These are phyloP conservation scores for Notoglanidium macrostoma DNA, from an alignment of 2,797 vertebrate species.

Conservation along the genomic window DNA sequence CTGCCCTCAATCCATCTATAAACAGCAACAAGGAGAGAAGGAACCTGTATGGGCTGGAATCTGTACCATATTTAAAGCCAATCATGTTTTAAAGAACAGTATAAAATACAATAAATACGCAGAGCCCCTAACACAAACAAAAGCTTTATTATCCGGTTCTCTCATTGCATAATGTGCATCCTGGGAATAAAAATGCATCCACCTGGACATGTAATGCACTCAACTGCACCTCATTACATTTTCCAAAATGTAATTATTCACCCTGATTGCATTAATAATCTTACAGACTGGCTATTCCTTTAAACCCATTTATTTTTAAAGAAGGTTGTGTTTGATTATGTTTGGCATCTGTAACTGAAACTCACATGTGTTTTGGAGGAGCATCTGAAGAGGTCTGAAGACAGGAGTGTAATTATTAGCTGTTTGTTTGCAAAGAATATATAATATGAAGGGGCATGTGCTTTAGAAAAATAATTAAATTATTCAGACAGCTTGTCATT, in stretches of 20 bases:
- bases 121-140: not conserved
- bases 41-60: not conserved
- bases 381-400: not conserved
- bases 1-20: slow-evolving; percentile 65
- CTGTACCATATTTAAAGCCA: not conserved
- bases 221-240: not conserved
- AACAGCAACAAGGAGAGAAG: slow-evolving; percentile 22
- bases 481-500: not conserved
- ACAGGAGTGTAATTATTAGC: not conserved
- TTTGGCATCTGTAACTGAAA: not conserved
- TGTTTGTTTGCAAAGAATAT: not conserved
- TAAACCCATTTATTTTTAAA: not conserved
- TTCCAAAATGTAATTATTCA: not conserved
- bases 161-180: not conserved
- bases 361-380: not conserved
- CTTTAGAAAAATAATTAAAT: not conserved
- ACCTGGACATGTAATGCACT: not conserved
- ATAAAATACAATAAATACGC: not conserved
- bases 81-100: not conserved
- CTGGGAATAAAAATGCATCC: not conserved
- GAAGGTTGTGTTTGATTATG: not conserved
- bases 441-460: not conserved
- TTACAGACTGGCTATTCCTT: not conserved
- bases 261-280: not conserved
- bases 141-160: not conserved